Evolutionary conservation across 92 coral and sea anemone species (phyloP).

Genomic region (Blastomussa wellsi): DNA sequence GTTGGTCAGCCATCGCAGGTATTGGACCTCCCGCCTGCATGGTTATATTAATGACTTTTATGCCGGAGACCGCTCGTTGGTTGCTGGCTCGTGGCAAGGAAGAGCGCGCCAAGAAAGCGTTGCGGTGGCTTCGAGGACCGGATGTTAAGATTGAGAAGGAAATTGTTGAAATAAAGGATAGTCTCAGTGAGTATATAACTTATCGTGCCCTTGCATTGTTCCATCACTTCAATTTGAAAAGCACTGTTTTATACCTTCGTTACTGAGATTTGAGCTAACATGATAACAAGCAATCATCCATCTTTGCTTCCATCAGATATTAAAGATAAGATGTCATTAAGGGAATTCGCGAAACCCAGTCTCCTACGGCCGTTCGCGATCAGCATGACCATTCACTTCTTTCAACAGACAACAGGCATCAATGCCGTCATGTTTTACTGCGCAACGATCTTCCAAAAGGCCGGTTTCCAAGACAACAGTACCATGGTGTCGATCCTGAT

Average conservation of each 20-base stretch:
- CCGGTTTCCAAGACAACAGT: slow-evolving; percentile 73
- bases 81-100: slow-evolving; percentile 67
- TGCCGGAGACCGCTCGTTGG: slow-evolving; percentile 93
- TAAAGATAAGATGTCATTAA: slow-evolving; percentile 53
- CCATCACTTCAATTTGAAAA: background rate
- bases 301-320: slow-evolving; percentile 13
- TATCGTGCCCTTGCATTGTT: background rate
- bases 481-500: slow-evolving; percentile 76
- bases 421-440: slow-evolving; percentile 87
- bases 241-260: too few relatives aligned
- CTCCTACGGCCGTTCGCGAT: slow-evolving; percentile 72
- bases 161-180: slow-evolving; percentile 59
- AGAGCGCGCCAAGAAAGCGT: slow-evolving; percentile 54
- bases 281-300: background rate
- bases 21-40: slow-evolving; percentile 63
- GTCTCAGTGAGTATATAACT: slow-evolving; percentile 67
- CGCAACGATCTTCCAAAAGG: slow-evolving; percentile 82
- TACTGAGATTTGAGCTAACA: background rate
- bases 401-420: slow-evolving; percentile 84
- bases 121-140: slow-evolving; percentile 79
- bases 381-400: slow-evolving; percentile 78
- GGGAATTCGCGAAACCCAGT: slow-evolving; percentile 69
- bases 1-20: slow-evolving; percentile 77
- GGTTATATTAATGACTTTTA: slow-evolving; percentile 64
- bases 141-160: slow-evolving; percentile 60